phyloP scores from a whole-genome alignment of 2,113 vertebrate species.

The Lophius piscatorius region DNA sequence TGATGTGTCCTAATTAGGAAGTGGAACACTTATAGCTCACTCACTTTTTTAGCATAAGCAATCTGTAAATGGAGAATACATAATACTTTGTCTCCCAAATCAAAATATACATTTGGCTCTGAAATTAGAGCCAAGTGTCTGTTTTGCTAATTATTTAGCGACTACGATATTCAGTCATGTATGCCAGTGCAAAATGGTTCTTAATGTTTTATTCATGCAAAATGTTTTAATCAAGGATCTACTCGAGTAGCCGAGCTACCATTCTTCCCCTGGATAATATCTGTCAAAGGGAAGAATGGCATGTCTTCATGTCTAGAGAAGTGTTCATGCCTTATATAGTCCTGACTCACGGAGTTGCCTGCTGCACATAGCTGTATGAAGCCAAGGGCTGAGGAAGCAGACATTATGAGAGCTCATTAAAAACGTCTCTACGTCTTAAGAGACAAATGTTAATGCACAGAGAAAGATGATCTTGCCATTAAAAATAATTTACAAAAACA shows the following conservation, averaged over 20 bases:
- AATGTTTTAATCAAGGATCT: slow-evolving; percentile 63
- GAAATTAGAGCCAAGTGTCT: slow-evolving; percentile 4
- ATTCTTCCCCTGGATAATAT: slow-evolving; percentile 65
- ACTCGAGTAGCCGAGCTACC: slow-evolving; percentile 39
- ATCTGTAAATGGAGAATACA: neutral
- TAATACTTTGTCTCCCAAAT: neutral
- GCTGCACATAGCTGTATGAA: slow-evolving; percentile 66
- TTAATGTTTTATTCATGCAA: slow-evolving; percentile 47
- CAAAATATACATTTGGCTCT: slow-evolving; percentile 18
- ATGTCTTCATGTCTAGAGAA: slow-evolving; percentile 74
- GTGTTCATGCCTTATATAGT: slow-evolving; percentile 79
- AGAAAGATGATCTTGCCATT: slow-evolving; percentile 42
- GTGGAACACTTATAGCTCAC: slow-evolving; percentile 21
- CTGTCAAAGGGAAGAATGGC: slow-evolving; percentile 78
- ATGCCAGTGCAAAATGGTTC: slow-evolving; percentile 16
- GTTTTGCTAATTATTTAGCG: slow-evolving; percentile 5
- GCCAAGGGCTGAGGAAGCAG: slow-evolving; percentile 71
- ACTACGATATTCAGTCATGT: slow-evolving; percentile 14
- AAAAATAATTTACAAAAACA: too few species aligned
- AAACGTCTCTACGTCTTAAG: slow-evolving; percentile 62
- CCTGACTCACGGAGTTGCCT: slow-evolving; percentile 64
- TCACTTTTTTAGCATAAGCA: slow-evolving; percentile 3
- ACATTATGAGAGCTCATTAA: slow-evolving; percentile 75
- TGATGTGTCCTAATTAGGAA: slow-evolving; percentile 54
- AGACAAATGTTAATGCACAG: slow-evolving; percentile 61